Evolutionary conservation across 2,113 vertebrate species (phyloP).

Genomic region (Neolamprologus caudopunctatus): DNA sequence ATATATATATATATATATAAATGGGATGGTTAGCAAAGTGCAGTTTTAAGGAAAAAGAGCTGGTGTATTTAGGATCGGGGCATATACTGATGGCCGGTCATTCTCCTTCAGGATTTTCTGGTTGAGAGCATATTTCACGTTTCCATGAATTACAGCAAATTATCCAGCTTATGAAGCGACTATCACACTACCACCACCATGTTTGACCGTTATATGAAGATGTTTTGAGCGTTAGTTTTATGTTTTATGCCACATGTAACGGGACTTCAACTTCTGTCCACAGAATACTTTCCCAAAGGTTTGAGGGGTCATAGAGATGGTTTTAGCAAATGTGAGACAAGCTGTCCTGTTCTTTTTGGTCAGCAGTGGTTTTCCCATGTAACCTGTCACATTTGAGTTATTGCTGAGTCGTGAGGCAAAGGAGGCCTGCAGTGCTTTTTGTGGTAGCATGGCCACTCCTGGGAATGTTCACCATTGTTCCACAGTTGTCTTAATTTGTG

Average conservation of each 20-base stretch:
- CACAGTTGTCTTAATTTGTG: not conserved
- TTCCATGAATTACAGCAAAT: not conserved
- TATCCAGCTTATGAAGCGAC: not conserved
- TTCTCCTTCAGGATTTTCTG: not conserved
- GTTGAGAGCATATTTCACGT: not conserved
- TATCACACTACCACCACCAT: not conserved
- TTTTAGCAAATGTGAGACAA: not conserved
- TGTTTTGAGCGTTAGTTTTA: not conserved
- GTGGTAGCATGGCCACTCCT: not conserved
- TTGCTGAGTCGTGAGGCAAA: not conserved
- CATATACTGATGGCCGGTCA: not conserved
- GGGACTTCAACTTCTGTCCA: not conserved
- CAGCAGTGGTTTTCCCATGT: not conserved
- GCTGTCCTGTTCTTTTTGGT: not conserved
- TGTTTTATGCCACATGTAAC: not conserved
- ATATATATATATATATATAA: too few species aligned
- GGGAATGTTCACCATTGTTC: not conserved
- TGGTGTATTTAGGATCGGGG: not conserved
- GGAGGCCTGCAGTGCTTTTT: not conserved
- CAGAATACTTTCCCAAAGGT: not conserved
- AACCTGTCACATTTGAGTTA: not conserved
- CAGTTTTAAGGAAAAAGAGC: not conserved
- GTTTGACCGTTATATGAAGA: fast-evolving
- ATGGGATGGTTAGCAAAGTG: not conserved
- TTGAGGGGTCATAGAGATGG: not conserved